Evolutionary conservation across 2,888 invertebrate species (phyloP), one percentile per base, ranked within the genome.

Genomic region (Tolmerus cingulatus): DNA sequence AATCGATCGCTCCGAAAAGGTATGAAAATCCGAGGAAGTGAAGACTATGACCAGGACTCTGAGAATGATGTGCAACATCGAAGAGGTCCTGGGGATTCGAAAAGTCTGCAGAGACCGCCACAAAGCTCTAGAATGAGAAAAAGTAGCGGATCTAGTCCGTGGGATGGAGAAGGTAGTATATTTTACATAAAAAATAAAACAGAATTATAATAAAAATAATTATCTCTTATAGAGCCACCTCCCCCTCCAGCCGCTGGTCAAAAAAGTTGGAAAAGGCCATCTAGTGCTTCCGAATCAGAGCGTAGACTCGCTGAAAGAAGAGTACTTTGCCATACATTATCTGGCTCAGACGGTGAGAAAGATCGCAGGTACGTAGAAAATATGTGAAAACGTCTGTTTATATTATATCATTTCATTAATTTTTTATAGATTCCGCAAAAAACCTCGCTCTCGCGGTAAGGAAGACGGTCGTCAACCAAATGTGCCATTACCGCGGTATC

Each of bases 341-440:
- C 94, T 9, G 93, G 93, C 30, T 94, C 93, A 79, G 94, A 94
- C 90, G 93, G 94, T 1, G 94, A 94, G 91, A 93, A 94, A 89
- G 94, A 94, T 88, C 90, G 94, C 90, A 91, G 94, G 91, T 93
- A 92, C 91, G 14, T 14, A 30, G 66, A 78, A 43, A 37, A n/a
- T 78, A n/a, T 8, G 43, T 2, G 5, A 46, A 19, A 46, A 8
- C 27, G 4, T 14, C 14, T 3, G 16, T 16, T 12, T 23, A 2
- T 23, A 12, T 12, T 12, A 19, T 51, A n/a, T 51, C 1, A 51
- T 16, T n/a, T n/a, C 7, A 51, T n/a, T n/a, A 7, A 1, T 81
- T 37, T 16, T 16, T 55, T 3, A 0, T 27, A 93, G 93, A 90
- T 92, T 92, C 89, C 91, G 92, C 43, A 92, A 92, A 88, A 94